A percentile compares a stretch with the other conserved stretches of the same genome.
Conservation (phyloP, 2,797 vertebrate species). For the Sebastes taczanowskii region DNA sequence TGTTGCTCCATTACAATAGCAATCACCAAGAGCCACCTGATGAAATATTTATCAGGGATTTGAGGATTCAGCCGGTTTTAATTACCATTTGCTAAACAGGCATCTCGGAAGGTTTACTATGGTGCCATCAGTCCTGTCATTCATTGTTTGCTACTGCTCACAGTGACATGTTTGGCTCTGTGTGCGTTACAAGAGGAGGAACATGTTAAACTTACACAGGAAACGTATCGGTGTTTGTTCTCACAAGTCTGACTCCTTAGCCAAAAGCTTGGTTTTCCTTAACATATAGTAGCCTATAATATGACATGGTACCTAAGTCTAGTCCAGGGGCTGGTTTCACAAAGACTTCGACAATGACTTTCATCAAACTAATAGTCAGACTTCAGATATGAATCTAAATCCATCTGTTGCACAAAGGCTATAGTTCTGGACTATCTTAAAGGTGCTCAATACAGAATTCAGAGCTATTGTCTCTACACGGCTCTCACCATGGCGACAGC, state of each 20-base stretch:
- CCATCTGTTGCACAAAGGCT: background rate
- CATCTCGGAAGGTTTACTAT: constrained; percentile 55
- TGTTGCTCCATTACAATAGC: constrained; percentile 75
- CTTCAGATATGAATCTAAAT: background rate
- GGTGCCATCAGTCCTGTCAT: constrained; percentile 51
- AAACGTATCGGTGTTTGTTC: background rate
- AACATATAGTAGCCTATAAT: background rate
- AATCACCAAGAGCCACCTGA: constrained; percentile 74
- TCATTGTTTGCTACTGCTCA: constrained; percentile 45
- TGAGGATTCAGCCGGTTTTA: constrained; percentile 78
- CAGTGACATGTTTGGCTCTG: constrained; percentile 25
- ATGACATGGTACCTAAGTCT: background rate
- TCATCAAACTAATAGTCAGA: background rate
- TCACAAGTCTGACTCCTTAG: background rate
- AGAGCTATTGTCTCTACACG: background rate
- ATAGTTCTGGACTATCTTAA: background rate
- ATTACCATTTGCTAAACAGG: constrained; percentile 79
- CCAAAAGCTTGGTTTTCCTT: background rate
- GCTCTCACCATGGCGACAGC: background rate
- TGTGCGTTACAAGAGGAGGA: constrained; percentile 17
- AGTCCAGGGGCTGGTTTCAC: background rate
- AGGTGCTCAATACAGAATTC: background rate
- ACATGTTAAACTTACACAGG: background rate
- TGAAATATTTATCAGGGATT: constrained; percentile 84
- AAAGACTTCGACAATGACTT: background rate